Conservation (phyloP, 1,140 invertebrate genomes). For the Coenobita brevimanus region DNA sequence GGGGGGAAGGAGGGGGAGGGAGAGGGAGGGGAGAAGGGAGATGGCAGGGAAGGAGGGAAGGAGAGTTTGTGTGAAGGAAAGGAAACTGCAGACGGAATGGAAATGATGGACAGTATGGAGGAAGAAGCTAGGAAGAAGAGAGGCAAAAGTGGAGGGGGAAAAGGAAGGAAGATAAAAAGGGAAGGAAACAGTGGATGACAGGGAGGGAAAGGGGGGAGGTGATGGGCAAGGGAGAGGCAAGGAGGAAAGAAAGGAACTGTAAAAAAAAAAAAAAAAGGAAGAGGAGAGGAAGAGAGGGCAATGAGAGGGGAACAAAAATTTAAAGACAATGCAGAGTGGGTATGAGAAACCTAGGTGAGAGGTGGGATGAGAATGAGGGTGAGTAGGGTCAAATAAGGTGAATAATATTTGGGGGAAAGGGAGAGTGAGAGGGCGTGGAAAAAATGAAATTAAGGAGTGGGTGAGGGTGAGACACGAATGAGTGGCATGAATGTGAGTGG, state of each 20-base stretch:
- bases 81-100: background rate
- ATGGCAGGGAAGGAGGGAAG: background rate
- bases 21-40: background rate
- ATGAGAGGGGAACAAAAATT: background rate
- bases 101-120: background rate
- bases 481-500: too few relatives aligned
- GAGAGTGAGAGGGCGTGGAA: constrained; percentile 18
- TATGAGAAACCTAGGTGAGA: background rate
- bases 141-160: background rate
- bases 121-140: background rate
- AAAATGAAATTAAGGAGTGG: background rate
- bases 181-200: background rate
- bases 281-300: background rate
- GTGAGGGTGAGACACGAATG: background rate
- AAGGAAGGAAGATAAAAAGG: background rate
- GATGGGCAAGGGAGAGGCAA: background rate
- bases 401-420: background rate
- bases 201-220: background rate
- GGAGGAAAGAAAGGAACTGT: background rate
- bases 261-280: background rate
- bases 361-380: background rate
- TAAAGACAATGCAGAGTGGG: background rate
- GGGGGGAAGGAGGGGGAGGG: too few relatives aligned
- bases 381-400: constrained; percentile 10
- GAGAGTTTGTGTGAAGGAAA: background rate